Percentiles rank a stretch among this genome's conserved stretches.
These are phyloP conservation scores for Campoletis raptor DNA, from an alignment of 2,888 invertebrate genomes.

Conservation along the genomic window DNA sequence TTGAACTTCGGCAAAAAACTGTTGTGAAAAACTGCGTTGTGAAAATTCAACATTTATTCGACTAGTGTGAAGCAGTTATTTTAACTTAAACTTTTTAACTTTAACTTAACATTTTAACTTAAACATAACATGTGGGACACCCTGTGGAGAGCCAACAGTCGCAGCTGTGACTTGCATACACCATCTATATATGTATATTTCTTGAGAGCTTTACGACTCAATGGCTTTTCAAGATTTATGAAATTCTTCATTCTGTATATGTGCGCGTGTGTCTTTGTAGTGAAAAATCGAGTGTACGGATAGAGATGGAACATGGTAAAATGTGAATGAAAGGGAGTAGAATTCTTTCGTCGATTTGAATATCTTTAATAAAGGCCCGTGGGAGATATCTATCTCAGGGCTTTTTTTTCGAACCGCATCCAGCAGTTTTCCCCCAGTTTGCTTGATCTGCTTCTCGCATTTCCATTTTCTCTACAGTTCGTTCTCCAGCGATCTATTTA, in stretches of 20 bases:
- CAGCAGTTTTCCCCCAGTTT: constrained; percentile 21
- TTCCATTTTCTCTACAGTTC: constrained; percentile 4
- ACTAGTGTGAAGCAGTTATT: too few relatives aligned
- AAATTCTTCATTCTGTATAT: constrained; percentile 53
- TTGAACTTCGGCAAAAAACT: too few relatives aligned
- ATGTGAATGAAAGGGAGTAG: constrained; percentile 18
- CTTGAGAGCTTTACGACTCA: constrained; percentile 58
- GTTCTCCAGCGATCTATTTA: constrained; percentile 22
- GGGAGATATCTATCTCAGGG: constrained; percentile 13
- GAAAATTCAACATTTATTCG: too few relatives aligned
- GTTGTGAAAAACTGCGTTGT: too few relatives aligned
- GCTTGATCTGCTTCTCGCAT: not conserved
- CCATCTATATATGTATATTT: constrained; percentile 27
- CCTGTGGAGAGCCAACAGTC: not conserved
- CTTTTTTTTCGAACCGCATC: constrained; percentile 2
- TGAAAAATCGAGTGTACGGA: constrained; percentile 22
- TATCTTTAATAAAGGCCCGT: constrained; percentile 72
- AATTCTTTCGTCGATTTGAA: constrained; percentile 68
- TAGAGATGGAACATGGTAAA: not conserved
- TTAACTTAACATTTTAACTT: too few relatives aligned
- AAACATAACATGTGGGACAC: not conserved
- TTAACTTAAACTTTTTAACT: too few relatives aligned
- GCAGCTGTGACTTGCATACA: not conserved
- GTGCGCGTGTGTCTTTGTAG: constrained; percentile 5
- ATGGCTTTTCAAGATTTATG: constrained; percentile 66